Evolutionary conservation across 2,888 invertebrate genomes (phyloP).

Genomic region (Diploptera punctata): DNA sequence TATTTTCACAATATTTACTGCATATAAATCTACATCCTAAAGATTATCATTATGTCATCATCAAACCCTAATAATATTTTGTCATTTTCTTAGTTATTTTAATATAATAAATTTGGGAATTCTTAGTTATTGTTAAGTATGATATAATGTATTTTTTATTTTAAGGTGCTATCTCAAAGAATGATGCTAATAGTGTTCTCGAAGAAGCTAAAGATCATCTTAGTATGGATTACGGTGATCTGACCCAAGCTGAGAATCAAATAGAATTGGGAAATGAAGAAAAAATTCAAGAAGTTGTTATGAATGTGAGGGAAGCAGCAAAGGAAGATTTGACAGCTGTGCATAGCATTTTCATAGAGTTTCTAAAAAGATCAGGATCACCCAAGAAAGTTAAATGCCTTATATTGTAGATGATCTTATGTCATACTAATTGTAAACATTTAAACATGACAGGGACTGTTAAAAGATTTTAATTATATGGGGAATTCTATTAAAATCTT

Average conservation of each 20-base stretch:
- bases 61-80: too few relatives aligned
- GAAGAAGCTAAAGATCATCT: neutral
- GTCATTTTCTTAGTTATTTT: too few relatives aligned
- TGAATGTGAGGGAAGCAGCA: neutral
- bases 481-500: too few relatives aligned
- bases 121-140: too few relatives aligned
- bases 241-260: neutral
- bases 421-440: too few relatives aligned
- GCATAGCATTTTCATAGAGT: neutral
- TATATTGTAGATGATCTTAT: conserved; percentile 1
- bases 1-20: too few relatives aligned
- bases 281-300: neutral
- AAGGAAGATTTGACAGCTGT: neutral
- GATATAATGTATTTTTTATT: too few relatives aligned
- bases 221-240: neutral
- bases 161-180: neutral
- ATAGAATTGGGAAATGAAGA: neutral
- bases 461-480: too few relatives aligned
- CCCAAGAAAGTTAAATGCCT: neutral
- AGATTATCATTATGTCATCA: too few relatives aligned
- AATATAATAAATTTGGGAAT: neutral
- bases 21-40: too few relatives aligned
- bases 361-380: neutral
- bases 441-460: too few relatives aligned
- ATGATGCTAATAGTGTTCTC: neutral